These are phyloP conservation scores for Embiotoca jacksoni DNA, from an alignment of 2,113 vertebrate genomes.

Conservation along the genomic window DNA sequence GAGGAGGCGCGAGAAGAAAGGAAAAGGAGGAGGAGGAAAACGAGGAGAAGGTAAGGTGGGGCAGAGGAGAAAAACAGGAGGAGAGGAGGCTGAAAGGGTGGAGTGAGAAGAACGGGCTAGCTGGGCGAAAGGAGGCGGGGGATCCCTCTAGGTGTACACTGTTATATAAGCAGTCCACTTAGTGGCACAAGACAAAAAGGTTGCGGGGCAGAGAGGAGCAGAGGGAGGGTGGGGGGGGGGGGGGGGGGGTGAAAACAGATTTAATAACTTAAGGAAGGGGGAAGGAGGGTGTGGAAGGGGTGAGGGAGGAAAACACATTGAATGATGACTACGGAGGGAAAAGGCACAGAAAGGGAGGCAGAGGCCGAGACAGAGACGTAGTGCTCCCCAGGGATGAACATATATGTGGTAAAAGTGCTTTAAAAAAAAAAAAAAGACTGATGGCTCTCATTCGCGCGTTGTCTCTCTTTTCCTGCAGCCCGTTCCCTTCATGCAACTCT, in stretches of 20 bases:
- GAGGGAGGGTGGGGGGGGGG: slow-evolving; percentile 20
- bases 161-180: slow-evolving; percentile 80
- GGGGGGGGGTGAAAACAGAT: slow-evolving; percentile 50
- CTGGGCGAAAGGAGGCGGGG: slow-evolving; percentile 51
- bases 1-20: slow-evolving; percentile 14
- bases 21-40: slow-evolving; percentile 14
- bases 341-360: slow-evolving; percentile 34
- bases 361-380: slow-evolving; percentile 53
- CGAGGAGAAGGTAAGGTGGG: slow-evolving; percentile 24
- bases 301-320: slow-evolving; percentile 42
- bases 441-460: slow-evolving; percentile 65
- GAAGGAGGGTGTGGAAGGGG: background rate
- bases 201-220: slow-evolving; percentile 56
- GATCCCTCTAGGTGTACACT: slow-evolving; percentile 65
- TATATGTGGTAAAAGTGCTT: slow-evolving; percentile 68
- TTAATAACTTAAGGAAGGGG: slow-evolving; percentile 59
- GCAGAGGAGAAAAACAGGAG: slow-evolving; percentile 4
- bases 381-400: slow-evolving; percentile 57
- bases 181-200: slow-evolving; percentile 72
- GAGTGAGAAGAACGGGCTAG: slow-evolving; percentile 40
- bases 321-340: slow-evolving; percentile 64
- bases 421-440: slow-evolving; percentile 59
- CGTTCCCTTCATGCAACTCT: slow-evolving; percentile 12
- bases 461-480: slow-evolving; percentile 43
- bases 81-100: slow-evolving; percentile 38